Evolutionary conservation across 2,797 vertebrate genomes (phyloP).

Genomic region (Taenioides sp.): DNA sequence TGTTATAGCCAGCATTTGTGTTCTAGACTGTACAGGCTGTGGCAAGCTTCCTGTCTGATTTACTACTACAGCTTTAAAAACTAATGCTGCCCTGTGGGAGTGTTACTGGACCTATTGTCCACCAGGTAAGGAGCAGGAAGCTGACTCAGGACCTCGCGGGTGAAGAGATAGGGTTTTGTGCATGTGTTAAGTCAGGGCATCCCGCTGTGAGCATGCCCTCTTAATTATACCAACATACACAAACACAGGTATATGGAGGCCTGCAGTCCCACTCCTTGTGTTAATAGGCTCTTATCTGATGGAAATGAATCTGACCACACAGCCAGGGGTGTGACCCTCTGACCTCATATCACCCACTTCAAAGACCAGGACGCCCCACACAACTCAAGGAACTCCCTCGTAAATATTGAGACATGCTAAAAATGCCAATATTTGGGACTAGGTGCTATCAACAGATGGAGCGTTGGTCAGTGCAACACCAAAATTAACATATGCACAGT

Average conservation of each 20-base stretch:
- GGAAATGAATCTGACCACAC: slow-evolving; percentile 60
- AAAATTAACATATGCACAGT: no score
- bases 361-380: slow-evolving; percentile 17
- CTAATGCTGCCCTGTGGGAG: slow-evolving; percentile 39
- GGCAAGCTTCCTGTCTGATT: slow-evolving; percentile 61
- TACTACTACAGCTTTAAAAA: slow-evolving; percentile 58
- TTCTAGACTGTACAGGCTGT: slow-evolving; percentile 28
- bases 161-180: background rate
- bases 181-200: slow-evolving; percentile 9
- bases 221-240: slow-evolving; percentile 44
- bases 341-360: slow-evolving; percentile 45
- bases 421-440: slow-evolving; percentile 3
- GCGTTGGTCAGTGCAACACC: no score
- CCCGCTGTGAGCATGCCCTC: slow-evolving; percentile 29
- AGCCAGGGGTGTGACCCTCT: slow-evolving; percentile 57
- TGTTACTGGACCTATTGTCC: slow-evolving; percentile 22
- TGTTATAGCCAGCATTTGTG: slow-evolving; percentile 28
- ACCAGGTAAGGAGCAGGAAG: slow-evolving; percentile 35
- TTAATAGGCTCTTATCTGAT: slow-evolving; percentile 70
- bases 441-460: background rate
- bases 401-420: background rate
- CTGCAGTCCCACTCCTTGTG: slow-evolving; percentile 27
- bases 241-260: slow-evolving; percentile 22
- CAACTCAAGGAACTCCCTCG: slow-evolving; percentile 8
- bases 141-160: slow-evolving; percentile 2